Evolutionary conservation across 1,140 invertebrate genomes (phyloP).

Genomic region (Drosophila nigromelanica): DNA sequence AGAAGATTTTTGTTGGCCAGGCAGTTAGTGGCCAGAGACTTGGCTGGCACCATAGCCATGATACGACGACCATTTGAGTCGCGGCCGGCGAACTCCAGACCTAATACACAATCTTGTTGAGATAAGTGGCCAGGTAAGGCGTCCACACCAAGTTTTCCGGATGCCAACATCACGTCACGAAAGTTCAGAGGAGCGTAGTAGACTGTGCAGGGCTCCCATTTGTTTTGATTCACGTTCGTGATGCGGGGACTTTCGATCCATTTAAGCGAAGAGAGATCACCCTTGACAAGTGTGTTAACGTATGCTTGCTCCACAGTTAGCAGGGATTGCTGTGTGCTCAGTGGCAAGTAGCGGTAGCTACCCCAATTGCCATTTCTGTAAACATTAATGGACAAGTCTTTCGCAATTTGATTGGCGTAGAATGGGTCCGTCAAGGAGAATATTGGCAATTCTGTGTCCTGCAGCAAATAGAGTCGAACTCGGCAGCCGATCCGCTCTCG

Average conservation of each 20-base stretch:
- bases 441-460: conserved; percentile 85
- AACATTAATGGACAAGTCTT: conserved; percentile 93
- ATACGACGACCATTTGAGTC: conserved; percentile 90
- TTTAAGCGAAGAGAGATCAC: conserved; percentile 93
- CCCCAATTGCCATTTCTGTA: conserved; percentile 91
- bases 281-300: conserved; percentile 94
- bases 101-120: conserved; percentile 96
- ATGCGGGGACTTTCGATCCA: conserved; percentile 95
- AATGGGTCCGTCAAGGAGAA: conserved; percentile 86
- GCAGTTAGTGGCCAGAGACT: conserved; percentile 95
- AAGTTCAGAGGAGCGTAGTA: conserved; percentile 98
- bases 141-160: conserved; percentile 97
- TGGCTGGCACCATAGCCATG: conserved; percentile 96
- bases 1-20: conserved; percentile 93
- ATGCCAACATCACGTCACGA: conserved; percentile 98
- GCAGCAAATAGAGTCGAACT: conserved; percentile 88
- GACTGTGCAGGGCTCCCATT: conserved; percentile 90
- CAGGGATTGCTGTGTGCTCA: conserved; percentile 86
- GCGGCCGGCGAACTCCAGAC: conserved; percentile 96
- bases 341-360: conserved; percentile 90
- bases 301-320: conserved; percentile 94
- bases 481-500: conserved; percentile 90
- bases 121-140: conserved; percentile 94
- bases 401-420: conserved; percentile 87
- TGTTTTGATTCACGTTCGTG: conserved; percentile 4